Base-by-base conservation (phyloP, 1,140 invertebrate genomes). In the Limonius californicus region DNA sequence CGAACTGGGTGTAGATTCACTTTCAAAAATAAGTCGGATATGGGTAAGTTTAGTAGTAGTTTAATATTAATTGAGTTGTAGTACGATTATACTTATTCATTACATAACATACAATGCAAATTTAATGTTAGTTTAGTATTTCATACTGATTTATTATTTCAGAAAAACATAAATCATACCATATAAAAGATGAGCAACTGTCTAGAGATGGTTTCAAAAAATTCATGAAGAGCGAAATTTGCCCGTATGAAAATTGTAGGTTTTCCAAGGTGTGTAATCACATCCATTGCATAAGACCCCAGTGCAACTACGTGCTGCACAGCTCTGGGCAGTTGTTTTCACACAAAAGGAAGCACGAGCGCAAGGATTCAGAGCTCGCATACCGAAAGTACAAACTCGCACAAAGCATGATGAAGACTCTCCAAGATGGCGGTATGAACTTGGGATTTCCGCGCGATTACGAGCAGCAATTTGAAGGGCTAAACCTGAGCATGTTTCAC, bases 141-240 rank as follows among this genome's bases (percentile, higher is more conserved):
- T 54, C 32, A 50, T 57, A 54, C 3, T 35, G 14, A 39, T 11
- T 39, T 39, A 39, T 39, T 39, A 54, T 61, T 70, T 2, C 80
- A 98, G 96, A 99, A 80, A 99, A 99, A 82, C 97, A 99, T 82
- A 99, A 98, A 76, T 92, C 94, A 0, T 98, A 98, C 72, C 97
- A 99, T 78, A 94, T 97, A 69, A 98, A 98, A 78, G 95, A 99
- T 77, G 95, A 97, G 74, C 92, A 97, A 68, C 79, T 98, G 27
- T 90, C 90, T 9, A 88, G 93, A 65, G 97, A 98, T 76, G 96
- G 96, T 2, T 99, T 98, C 81, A 98, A 98, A 75, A 99, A 99
- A 77, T 98, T 97, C 74, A 95, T 98, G 87, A 98, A 98, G 76
- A 95, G 95, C 67, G 96, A 99, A 76, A 83, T 86, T 0, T 98